These are phyloP conservation scores for Ivindomyrus marchei DNA, from an alignment of 2,113 vertebrate species.

Conservation along the genomic window DNA sequence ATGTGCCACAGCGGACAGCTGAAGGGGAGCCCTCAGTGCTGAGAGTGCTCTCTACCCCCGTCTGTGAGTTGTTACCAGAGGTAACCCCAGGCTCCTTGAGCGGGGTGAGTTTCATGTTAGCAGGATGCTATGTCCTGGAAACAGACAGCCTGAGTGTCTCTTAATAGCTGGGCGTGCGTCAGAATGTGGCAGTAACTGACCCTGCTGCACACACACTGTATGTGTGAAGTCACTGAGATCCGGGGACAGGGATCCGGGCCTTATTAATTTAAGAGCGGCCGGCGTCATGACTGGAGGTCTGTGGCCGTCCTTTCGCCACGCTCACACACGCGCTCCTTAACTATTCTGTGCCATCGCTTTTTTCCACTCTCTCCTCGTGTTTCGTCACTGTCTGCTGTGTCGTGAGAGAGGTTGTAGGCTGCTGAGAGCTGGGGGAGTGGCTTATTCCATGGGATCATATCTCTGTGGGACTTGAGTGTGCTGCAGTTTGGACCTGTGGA, in stretches of 20 bases:
- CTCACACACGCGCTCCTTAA: not conserved
- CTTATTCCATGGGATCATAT: not conserved
- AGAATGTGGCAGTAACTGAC: not conserved
- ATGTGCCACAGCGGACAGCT: not conserved
- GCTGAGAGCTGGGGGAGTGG: not conserved
- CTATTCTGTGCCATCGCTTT: not conserved
- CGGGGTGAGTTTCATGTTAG: not conserved
- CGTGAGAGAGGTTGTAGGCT: not conserved
- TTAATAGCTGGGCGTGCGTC: not conserved
- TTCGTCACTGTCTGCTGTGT: not conserved
- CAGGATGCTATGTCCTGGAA: not conserved
- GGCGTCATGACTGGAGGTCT: not conserved
- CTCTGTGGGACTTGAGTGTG: not conserved
- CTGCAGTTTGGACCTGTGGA: not conserved
- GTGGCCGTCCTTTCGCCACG: not conserved
- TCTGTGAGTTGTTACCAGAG: not conserved
- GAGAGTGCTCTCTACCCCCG: not conserved
- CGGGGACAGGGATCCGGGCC: not conserved
- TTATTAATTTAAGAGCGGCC: not conserved
- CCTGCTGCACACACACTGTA: not conserved
- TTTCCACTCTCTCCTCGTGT: not conserved
- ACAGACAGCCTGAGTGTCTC: not conserved
- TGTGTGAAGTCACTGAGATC: constrained; percentile 2
- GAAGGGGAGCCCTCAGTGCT: not conserved
- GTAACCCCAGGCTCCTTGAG: not conserved